Conservation (phyloP, 2,113 vertebrate species). For the Amblyornis subalaris region DNA sequence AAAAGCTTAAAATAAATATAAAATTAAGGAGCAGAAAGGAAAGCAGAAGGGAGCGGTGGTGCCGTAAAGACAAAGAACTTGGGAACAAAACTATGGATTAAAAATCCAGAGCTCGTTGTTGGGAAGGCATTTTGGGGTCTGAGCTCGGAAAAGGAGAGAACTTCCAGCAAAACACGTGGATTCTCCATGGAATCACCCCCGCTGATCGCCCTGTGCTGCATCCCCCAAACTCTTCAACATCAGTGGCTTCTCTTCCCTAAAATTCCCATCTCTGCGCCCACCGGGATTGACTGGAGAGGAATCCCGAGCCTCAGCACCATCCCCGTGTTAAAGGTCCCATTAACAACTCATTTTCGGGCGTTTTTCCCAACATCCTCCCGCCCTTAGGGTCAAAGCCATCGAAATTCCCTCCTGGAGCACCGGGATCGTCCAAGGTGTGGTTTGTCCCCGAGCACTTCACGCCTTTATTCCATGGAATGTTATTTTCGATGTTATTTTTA, state of each 20-base stretch:
- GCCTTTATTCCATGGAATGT: not conserved
- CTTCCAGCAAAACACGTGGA: fast-evolving
- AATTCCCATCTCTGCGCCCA: not conserved
- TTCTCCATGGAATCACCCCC: not conserved
- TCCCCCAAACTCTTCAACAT: fast-evolving
- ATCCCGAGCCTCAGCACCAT: too few relatives aligned
- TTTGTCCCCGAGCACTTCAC: not conserved
- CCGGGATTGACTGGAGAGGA: not conserved
- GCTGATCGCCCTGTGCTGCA: not conserved
- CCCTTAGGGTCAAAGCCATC: fast-evolving
- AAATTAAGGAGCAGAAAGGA: fast-evolving
- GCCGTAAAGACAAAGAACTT: fast-evolving
- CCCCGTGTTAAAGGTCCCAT: too few relatives aligned
- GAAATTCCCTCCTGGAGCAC: not conserved
- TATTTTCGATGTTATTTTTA: not conserved
- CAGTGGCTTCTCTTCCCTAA: not conserved
- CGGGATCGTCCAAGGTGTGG: fast-evolving
- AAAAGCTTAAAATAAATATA: fast-evolving
- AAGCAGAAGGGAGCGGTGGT: fast-evolving
- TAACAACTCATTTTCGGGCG: fast-evolving
- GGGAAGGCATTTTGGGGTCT: not conserved
- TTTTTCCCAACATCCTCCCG: not conserved
- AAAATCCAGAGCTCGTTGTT: fast-evolving
- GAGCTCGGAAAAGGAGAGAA: not conserved
- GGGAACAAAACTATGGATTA: fast-evolving